Percentiles rank a stretch among this genome's conserved stretches.
phyloP scores from a whole-genome alignment of 2,113 vertebrate species.

The Cryptotis parvus region DNA sequence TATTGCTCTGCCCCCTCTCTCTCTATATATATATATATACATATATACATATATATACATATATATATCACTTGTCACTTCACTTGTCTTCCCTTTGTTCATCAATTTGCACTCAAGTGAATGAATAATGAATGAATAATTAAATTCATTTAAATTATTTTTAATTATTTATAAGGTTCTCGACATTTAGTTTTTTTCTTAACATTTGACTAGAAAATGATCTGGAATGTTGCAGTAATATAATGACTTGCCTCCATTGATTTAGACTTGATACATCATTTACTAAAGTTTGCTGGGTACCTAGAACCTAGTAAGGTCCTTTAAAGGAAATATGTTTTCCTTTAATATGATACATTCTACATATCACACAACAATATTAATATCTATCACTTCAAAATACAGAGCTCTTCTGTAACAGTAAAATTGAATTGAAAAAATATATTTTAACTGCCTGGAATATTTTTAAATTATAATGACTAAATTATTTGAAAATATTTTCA shows the following conservation, averaged over 20 bases:
- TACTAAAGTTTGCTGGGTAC: background rate
- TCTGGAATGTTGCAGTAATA: background rate
- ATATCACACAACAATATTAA: background rate
- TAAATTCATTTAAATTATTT: background rate
- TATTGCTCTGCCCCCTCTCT: too few relatives aligned
- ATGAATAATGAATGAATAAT: background rate
- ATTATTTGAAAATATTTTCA: conserved; percentile 37
- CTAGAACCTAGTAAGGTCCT: background rate
- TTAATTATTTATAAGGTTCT: background rate
- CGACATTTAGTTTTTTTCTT: too few relatives aligned
- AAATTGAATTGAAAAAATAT: conserved; percentile 7
- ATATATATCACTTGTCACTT: too few relatives aligned
- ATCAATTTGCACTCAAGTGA: background rate
- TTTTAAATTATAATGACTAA: background rate
- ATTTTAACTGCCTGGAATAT: background rate
- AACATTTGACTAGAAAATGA: conserved; percentile 16
- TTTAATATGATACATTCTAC: background rate
- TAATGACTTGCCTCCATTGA: background rate
- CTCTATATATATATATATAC: too few relatives aligned
- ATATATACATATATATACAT: too few relatives aligned
- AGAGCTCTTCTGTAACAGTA: background rate
- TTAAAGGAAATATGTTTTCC: background rate
- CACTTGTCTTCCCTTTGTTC: too few relatives aligned
- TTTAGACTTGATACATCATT: conserved; percentile 27
- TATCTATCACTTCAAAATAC: background rate